Conservation (phyloP, 2,888 invertebrate genomes). For the Agonopterix alstromeriana region DNA sequence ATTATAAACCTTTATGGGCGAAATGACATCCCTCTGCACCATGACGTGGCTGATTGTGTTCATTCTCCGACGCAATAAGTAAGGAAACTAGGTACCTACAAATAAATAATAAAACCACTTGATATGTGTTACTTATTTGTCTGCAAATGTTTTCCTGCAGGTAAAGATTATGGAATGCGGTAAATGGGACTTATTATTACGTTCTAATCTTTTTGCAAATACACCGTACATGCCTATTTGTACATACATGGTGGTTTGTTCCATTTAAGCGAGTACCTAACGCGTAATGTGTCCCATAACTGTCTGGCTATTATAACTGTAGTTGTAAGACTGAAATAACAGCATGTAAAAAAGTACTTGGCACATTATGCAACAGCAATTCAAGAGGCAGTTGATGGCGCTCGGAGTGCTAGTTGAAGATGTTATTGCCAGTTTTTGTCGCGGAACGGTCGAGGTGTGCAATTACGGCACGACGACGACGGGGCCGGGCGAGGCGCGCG, state of each 20-base stretch:
- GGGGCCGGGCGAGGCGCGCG: background rate
- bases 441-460: slow-evolving; percentile 19
- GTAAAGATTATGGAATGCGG: too few relatives aligned
- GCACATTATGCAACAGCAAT: slow-evolving; percentile 11
- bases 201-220: too few relatives aligned
- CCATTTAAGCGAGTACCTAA: too few relatives aligned
- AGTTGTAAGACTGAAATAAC: background rate
- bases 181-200: too few relatives aligned
- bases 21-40: background rate
- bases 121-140: too few relatives aligned
- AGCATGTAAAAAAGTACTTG: slow-evolving; percentile 9
- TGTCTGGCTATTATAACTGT: background rate
- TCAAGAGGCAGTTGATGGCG: slow-evolving; percentile 2
- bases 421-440: slow-evolving; percentile 8
- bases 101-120: too few relatives aligned
- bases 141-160: too few relatives aligned
- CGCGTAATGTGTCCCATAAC: background rate
- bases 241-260: too few relatives aligned
- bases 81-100: too few relatives aligned
- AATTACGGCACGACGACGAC: slow-evolving; percentile 12
- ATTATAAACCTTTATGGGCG: slow-evolving; percentile 24
- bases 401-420: background rate
- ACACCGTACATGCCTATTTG: too few relatives aligned
- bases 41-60: slow-evolving; percentile 3
- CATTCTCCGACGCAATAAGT: too few relatives aligned